Evolutionary conservation across 1,140 invertebrate genomes (phyloP), one percentile per base, ranked within the genome.

Genomic region (Drosophila auraria): DNA sequence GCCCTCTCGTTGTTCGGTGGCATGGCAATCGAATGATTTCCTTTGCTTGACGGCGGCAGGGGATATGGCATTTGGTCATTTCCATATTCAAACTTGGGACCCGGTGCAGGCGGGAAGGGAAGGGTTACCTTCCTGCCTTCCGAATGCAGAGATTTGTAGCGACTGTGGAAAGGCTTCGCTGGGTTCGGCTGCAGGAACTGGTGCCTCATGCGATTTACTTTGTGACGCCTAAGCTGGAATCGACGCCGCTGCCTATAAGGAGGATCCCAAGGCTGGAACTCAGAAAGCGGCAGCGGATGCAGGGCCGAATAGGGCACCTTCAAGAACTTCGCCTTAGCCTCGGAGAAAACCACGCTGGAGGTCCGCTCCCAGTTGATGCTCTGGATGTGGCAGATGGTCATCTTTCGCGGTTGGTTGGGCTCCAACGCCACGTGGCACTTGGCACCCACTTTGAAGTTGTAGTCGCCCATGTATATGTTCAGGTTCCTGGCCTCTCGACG

Each of bases 331-430:
- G 3, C 96, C 96, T 20, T 96, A 84, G 84, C 95, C 83, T 96
- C 96, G 44, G 97, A 94, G 82, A 95, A 97, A 20, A 97, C 96
- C 30, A 96, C 86, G 63, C 96, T 96, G 2, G 95, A 94, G 20
- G 95, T 95, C 51, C 95, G 93, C 56, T 96, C 94, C 42, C 94
- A 94, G 38, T 93, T 91, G 93, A 97, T 96, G 79, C 96, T 95
- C 90, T 97, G 97, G 42, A 97, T 96, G 80, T 97, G 96, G 63
- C 96, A 97, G 78, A 95, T 94, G 78, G 95, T 95, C 2, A 93
- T 23, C 9, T 71, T 14, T 20, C 38, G 83, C 7, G 94, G 94
- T 5, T 94, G 80, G 50, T 95, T 94, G 14, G 94, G 93, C 0
- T 94, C 76, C 23, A 96, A 80, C 66, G 94, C 94, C 64, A 97